These are phyloP conservation scores for Stichodactyla mertensii DNA, from an alignment of 64 coral and sea anemone genomes.

Conservation along the genomic window DNA sequence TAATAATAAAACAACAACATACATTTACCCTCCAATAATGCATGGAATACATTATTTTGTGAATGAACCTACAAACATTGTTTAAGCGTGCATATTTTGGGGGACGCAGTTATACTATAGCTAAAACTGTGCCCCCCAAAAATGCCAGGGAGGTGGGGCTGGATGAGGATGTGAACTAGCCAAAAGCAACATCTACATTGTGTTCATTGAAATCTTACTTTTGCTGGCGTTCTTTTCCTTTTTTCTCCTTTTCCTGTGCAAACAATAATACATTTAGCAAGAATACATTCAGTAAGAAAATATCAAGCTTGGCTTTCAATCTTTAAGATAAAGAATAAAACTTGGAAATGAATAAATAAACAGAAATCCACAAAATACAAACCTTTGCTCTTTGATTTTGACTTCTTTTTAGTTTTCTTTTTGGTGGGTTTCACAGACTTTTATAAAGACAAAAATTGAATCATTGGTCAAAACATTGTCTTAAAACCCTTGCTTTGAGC, in stretches of 20 bases:
- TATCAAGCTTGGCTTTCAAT: no score
- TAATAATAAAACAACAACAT: not conserved
- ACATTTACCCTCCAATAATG: not conserved
- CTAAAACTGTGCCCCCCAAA: no score
- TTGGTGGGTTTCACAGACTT: not conserved
- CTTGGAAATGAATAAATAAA: not conserved
- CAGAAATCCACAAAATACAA: not conserved
- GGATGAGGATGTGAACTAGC: no score
- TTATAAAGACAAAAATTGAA: not conserved
- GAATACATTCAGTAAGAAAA: no score
- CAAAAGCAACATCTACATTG: not conserved
- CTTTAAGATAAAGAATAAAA: no score
- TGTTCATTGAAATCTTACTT: not conserved
- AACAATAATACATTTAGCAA: not conserved
- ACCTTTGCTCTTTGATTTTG: not conserved
- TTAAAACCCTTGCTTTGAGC: no score
- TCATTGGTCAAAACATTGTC: no score
- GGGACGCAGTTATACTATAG: no score
- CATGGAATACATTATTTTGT: no score
- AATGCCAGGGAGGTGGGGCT: no score
- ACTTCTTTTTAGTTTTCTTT: not conserved
- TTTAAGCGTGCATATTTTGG: no score
- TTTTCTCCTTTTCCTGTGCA: conserved; percentile 16
- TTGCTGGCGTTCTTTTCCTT: not conserved
- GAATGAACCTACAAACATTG: no score